Percentiles rank a stretch among this genome's conserved stretches.
These are phyloP conservation scores for Andrena hattorfiana DNA, from an alignment of 2,888 invertebrate species.

Conservation along the genomic window DNA sequence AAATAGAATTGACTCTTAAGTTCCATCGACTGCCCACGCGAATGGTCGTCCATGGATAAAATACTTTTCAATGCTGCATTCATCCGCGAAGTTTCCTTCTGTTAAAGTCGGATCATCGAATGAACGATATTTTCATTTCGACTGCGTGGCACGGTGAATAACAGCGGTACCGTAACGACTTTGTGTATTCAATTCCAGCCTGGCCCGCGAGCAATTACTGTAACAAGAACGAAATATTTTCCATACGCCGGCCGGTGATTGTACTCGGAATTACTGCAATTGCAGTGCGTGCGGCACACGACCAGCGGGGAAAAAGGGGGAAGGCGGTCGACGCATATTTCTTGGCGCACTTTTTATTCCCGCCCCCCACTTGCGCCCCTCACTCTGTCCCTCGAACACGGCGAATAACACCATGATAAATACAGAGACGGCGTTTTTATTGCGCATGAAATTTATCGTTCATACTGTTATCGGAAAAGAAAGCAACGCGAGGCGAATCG, in stretches of 20 bases:
- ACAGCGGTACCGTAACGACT: slow-evolving; percentile 26
- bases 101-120: slow-evolving; percentile 25
- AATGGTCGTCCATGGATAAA: too few species aligned
- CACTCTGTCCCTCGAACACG: not conserved
- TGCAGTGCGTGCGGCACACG: slow-evolving; percentile 4
- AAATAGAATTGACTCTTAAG: too few species aligned
- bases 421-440: slow-evolving; percentile 49
- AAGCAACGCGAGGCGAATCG: slow-evolving; percentile 18
- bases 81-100: not conserved
- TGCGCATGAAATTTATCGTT: slow-evolving; percentile 46
- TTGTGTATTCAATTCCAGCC: slow-evolving; percentile 33
- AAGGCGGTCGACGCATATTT: slow-evolving; percentile 13
- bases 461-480: slow-evolving; percentile 34
- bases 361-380: not conserved
- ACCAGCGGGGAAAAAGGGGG: not conserved
- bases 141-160: slow-evolving; percentile 17
- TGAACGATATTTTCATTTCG: slow-evolving; percentile 28
- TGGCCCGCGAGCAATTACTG: slow-evolving; percentile 42
- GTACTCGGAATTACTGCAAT: slow-evolving; percentile 52
- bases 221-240: slow-evolving; percentile 53
- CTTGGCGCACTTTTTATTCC: slow-evolving; percentile 22
- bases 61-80: not conserved
- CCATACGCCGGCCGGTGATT: slow-evolving; percentile 43
- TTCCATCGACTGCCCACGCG: too few species aligned
- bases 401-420: slow-evolving; percentile 51